Base-by-base conservation (phyloP, 2,797 vertebrate species). In the Anomalospiza imberbis region DNA sequence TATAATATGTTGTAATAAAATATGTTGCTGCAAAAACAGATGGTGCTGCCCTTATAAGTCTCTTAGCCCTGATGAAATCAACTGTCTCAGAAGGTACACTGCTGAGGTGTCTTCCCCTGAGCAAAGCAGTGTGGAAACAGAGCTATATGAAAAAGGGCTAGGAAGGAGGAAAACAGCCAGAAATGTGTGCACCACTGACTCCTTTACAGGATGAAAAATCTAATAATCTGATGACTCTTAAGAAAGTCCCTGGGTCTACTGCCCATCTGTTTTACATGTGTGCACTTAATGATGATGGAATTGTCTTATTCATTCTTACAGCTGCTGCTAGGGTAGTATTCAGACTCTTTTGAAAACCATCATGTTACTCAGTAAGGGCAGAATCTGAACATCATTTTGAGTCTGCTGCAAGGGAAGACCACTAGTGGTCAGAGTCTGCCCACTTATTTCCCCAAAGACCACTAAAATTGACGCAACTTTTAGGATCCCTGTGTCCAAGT, bases 11-110 rank as follows among this genome's bases (percentile, higher is more conserved):
- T 85, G 53, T 31, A 91, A 94, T 78, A 91, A 86, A 94, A 73
- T 57, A 67, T 7, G 4, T 47, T 90, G 17, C 68, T 91, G 31
- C 38, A 85, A 88, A 95, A 95, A 10, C 92, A 95, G 76, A 86
- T 86, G 93, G 76, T 90, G 73, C 17, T 95, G 50, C 28, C 31
- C 47, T 86, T 88, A 12, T 36, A 77, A 74, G 60, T 66, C 88
- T 83, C 72, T 89, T 89, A 93, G 77, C 32, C 53, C 32, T 77
- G 84, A 83, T 86, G 85, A 91, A 88, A 90, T 80, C 91, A 93
- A 83, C 53, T 91, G n/a, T 55, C 53, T 92, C 85, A n/a, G 58
- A 94, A 90, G 6, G 66, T 72, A 32, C 53, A 53, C 31, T 90
- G 66, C 80, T 77, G 85, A 88, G 38, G 31, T 75, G 50, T 84